Conservation (phyloP, 2,888 invertebrate species). For the Nephrocerus scutellatus region DNA sequence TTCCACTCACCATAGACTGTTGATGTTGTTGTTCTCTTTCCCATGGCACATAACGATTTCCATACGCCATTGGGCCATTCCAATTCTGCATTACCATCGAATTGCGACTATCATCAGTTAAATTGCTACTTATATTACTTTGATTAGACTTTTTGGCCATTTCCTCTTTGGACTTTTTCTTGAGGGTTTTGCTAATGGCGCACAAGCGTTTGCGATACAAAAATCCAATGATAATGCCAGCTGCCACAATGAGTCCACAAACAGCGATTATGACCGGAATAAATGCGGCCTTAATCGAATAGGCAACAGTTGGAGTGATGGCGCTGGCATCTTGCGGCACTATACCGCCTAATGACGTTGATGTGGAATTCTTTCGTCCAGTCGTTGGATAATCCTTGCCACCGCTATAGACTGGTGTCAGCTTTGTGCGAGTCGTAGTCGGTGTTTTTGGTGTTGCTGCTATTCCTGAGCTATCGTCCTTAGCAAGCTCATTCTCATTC, state of each 20-base stretch:
- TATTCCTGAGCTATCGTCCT: conserved; percentile 9
- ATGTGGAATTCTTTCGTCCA: conserved; percentile 12
- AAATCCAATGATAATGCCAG: conserved; percentile 58
- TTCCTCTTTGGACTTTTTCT: conserved; percentile 59
- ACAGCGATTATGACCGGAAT: conserved; percentile 63
- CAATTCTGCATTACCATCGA: conserved; percentile 66
- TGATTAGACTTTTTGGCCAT: conserved; percentile 56
- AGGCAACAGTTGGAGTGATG: conserved; percentile 13
- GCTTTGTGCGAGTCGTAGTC: conserved; percentile 32
- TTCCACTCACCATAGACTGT: conserved; percentile 24
- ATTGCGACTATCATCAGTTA: conserved; percentile 44
- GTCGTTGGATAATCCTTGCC: conserved; percentile 14
- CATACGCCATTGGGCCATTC: conserved; percentile 72
- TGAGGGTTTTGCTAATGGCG: conserved; percentile 55
- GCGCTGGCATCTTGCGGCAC: not conserved
- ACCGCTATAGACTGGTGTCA: conserved; percentile 32
- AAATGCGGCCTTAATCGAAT: conserved; percentile 53
- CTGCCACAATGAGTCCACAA: conserved; percentile 61
- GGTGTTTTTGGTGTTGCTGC: conserved; percentile 10
- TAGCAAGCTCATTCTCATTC: conserved; percentile 25
- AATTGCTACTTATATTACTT: conserved; percentile 40
- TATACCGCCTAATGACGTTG: too few relatives aligned
- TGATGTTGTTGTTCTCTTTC: conserved; percentile 53
- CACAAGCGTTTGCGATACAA: conserved; percentile 66
- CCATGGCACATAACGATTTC: conserved; percentile 80